Evolutionary conservation across 2,797 vertebrate genomes (phyloP).

Genomic region (Scolopax bukidnonensis): DNA sequence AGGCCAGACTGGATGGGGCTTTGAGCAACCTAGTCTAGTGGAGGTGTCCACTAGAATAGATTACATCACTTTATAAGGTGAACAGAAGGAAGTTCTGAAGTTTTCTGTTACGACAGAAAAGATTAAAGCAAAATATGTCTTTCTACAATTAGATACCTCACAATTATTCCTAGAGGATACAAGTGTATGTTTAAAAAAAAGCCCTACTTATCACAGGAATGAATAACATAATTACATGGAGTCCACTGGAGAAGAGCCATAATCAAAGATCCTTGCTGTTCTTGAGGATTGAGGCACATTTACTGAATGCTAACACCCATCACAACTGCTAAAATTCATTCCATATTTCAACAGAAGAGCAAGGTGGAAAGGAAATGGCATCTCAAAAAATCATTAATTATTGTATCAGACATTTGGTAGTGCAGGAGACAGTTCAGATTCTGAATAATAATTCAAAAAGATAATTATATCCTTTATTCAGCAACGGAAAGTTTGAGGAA

Average conservation of each 20-base stretch:
- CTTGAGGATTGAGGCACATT: background rate
- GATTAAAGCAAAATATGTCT: background rate
- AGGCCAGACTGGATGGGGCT: too few relatives aligned
- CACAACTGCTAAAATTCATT: background rate
- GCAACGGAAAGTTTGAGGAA: background rate
- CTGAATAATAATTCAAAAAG: constrained; percentile 12
- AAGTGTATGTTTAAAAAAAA: background rate
- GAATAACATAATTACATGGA: background rate
- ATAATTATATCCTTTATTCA: background rate
- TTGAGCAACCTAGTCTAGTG: too few relatives aligned
- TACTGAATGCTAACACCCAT: background rate
- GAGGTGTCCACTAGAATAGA: background rate
- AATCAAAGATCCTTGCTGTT: background rate
- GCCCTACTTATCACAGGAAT: background rate
- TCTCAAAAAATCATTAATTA: background rate
- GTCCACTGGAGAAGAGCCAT: background rate
- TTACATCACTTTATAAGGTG: background rate
- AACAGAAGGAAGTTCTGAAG: background rate
- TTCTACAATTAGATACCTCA: background rate
- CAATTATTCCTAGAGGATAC: background rate
- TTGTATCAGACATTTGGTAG: background rate
- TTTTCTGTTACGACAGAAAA: background rate
- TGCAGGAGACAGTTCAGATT: background rate
- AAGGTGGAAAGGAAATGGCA: background rate
- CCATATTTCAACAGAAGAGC: background rate